Evolutionary conservation across 2,797 vertebrate genomes (phyloP), one percentile per base, ranked within the genome.

Genomic region (Gobionotothen gibberifrons): DNA sequence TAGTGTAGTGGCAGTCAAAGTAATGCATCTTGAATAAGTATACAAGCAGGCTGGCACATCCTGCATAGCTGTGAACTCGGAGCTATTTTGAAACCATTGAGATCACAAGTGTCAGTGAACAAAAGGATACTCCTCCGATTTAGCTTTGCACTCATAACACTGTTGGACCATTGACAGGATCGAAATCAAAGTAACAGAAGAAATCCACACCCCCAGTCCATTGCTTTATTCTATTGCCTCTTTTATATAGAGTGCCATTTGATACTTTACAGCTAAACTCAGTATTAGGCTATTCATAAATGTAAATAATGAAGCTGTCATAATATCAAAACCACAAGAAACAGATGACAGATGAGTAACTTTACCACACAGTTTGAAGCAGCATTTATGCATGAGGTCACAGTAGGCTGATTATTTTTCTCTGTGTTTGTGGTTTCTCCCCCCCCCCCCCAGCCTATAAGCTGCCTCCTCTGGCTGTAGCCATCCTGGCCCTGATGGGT

Each of bases 401-500:
- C 71, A 46, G 36, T 44, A 43, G 39, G 3, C 69, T 79, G 2
- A 2, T 60, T 60, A 9, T 62, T 46, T 43, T 43, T 58, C 21
- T 36, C 32, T 56, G 32, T 43, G 26, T 15, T 52, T 55, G 32
- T 64, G 32, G 22, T 26, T 2, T 1, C 69, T 53, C 48, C 11
- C 9, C 6, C 60, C 48, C 11, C 9, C 6, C 60, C 15, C 73
- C 76, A 95, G 94, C 89, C 51, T 92, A 92, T 39, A 91, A 91
- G 57, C 73, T 94, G 43, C 91, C 92, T 1, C 64, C 82, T 1
- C 85, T 94, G 67, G 90, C 92, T 0, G 77, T 91, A 0, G 91
- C 86, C 57, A 72, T 95, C 87, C 81, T 95, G 19, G 64, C 91
- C 52, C 17, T 95, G 88, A 58, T 94, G 75, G 42, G 92, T 22